These are phyloP conservation scores for Lasioglossum villosulum DNA, from an alignment of 2,888 invertebrate genomes.

Conservation along the genomic window DNA sequence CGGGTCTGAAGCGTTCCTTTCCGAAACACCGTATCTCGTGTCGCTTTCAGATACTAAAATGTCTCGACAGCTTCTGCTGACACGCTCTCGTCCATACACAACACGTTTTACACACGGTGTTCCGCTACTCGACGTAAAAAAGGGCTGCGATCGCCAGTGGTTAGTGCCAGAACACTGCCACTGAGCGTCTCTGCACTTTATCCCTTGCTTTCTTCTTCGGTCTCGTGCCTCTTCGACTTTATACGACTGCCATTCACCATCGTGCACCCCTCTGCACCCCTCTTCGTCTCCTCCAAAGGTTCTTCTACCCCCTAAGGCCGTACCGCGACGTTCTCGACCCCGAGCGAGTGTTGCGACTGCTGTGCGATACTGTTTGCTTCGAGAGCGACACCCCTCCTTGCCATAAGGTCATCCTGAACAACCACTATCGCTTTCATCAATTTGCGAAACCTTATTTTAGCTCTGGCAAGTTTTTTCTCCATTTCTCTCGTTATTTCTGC, in stretches of 20 bases:
- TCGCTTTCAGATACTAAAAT: constrained; percentile 57
- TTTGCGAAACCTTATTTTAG: not conserved
- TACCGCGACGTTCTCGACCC: constrained; percentile 38
- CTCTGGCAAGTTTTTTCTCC: not conserved
- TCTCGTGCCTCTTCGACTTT: constrained; percentile 51
- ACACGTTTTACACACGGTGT: constrained; percentile 51
- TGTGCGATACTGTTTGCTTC: constrained; percentile 27
- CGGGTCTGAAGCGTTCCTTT: constrained; percentile 20
- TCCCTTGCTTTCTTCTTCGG: constrained; percentile 45
- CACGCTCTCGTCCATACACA: constrained; percentile 57
- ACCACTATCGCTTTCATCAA: not conserved
- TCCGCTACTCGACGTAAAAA: constrained; percentile 51
- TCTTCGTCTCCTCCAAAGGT: not conserved
- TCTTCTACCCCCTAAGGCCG: constrained; percentile 53
- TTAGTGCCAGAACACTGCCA: constrained; percentile 58
- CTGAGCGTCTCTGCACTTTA: constrained; percentile 48
- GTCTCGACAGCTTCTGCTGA: constrained; percentile 43
- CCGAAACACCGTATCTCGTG: constrained; percentile 23
- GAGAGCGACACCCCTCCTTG: not conserved
- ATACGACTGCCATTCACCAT: constrained; percentile 56
- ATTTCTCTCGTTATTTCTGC: not conserved
- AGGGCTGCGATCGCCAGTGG: constrained; percentile 63
- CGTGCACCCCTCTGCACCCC: not conserved
- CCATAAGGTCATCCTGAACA: not conserved
- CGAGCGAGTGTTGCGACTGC: constrained; percentile 1